phyloP scores from a whole-genome alignment of 35 echinoderm and acorn worm species.

The Amphiura filiformis region DNA sequence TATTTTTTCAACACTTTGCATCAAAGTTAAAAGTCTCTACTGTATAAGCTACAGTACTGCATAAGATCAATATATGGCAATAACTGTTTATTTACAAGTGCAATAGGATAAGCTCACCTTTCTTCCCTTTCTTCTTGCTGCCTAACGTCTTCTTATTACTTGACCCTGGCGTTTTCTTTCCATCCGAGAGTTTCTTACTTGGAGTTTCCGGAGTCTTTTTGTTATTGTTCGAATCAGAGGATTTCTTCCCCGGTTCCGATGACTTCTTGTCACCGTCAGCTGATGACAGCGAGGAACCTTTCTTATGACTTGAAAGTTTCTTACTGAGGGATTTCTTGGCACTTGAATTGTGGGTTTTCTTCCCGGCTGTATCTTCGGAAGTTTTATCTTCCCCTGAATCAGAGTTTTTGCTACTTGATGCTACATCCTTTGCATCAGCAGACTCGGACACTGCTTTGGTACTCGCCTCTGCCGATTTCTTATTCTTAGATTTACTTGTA shows the following conservation, averaged over 20 bases:
- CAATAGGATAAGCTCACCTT: too few relatives aligned
- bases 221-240: neutral
- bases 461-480: constrained; percentile 7
- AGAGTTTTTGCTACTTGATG: constrained; percentile 23
- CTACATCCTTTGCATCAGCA: neutral
- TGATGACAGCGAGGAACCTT: neutral
- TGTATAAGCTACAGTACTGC: too few relatives aligned
- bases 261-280: neutral
- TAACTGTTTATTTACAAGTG: too few relatives aligned
- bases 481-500: neutral
- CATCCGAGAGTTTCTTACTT: neutral
- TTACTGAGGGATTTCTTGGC: neutral
- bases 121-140: too few relatives aligned
- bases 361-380: neutral
- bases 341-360: neutral
- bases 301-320: neutral
- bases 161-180: neutral
- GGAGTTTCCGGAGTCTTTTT: neutral
- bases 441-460: too few relatives aligned
- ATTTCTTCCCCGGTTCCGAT: neutral
- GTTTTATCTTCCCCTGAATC: neutral
- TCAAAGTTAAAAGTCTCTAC: too few relatives aligned
- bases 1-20: too few relatives aligned
- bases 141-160: constrained; percentile 50
- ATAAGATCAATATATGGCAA: too few relatives aligned